Conservation (phyloP, 2,888 invertebrate species). For the Lepidocyrtinus sp. region DNA sequence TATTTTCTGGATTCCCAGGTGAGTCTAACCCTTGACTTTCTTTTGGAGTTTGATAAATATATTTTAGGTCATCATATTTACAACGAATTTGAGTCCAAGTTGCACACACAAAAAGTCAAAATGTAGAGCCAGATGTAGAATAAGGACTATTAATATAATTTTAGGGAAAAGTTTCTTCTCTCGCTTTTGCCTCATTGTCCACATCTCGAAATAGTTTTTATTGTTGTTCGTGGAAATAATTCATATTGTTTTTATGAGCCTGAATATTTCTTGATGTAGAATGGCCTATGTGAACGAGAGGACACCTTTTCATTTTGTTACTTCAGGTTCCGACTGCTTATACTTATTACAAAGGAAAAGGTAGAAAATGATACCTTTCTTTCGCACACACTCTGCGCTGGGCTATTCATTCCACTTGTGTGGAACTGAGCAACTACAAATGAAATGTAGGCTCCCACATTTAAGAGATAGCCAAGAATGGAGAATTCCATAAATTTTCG, state of each 20-base stretch:
- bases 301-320: conserved; percentile 45
- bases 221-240: conserved; percentile 60
- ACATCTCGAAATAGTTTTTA: conserved; percentile 56
- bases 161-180: conserved; percentile 9
- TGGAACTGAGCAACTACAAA: neutral
- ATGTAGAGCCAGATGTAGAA: conserved; percentile 5
- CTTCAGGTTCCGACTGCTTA: neutral
- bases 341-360: neutral
- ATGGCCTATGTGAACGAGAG: conserved; percentile 42
- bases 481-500: conserved; percentile 59
- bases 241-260: conserved; percentile 61
- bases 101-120: conserved; percentile 23
- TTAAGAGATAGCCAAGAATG: conserved; percentile 1
- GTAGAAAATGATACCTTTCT: conserved; percentile 5
- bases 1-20: too few relatives aligned
- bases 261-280: conserved; percentile 59
- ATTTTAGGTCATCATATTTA: too few relatives aligned
- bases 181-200: conserved; percentile 1
- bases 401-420: neutral
- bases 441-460: neutral
- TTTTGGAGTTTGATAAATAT: too few relatives aligned
- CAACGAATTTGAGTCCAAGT: too few relatives aligned
- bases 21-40: too few relatives aligned
- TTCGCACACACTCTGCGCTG: neutral
- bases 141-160: neutral